A percentile compares a stretch with the other conserved stretches of the same genome.
phyloP scores from a whole-genome alignment of 2,888 invertebrate species.

The Rhorus exstirpatorius region DNA sequence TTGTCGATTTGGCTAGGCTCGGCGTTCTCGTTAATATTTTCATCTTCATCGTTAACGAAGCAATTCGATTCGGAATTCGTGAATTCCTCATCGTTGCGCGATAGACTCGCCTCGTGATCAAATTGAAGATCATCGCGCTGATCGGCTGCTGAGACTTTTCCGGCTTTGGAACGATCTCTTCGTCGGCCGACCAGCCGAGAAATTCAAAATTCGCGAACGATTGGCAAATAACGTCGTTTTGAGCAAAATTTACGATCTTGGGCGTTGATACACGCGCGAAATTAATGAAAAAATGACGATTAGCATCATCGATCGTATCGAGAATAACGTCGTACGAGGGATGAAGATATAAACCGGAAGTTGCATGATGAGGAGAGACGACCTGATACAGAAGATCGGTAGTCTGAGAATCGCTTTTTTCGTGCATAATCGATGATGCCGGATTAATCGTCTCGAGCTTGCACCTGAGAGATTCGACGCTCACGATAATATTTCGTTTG shows the following conservation, averaged over 20 bases:
- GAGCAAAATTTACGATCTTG: slow-evolving; percentile 73
- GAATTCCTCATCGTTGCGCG: slow-evolving; percentile 66
- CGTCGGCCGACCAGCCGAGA: slow-evolving; percentile 88
- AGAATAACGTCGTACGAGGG: too few species aligned
- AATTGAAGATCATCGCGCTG: slow-evolving; percentile 74
- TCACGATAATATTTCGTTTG: slow-evolving; percentile 70
- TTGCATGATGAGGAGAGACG: slow-evolving; percentile 76
- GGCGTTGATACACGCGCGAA: too few species aligned
- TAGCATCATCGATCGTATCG: slow-evolving; percentile 76
- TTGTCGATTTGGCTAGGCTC: too few species aligned
- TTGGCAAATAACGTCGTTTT: slow-evolving; percentile 87
- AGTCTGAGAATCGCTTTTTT: slow-evolving; percentile 77
- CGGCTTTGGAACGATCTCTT: slow-evolving; percentile 78
- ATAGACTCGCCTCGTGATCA: slow-evolving; percentile 79
- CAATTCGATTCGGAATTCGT: slow-evolving; percentile 56
- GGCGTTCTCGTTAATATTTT: slow-evolving; percentile 72
- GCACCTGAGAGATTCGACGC: slow-evolving; percentile 73
- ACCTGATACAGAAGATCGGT: slow-evolving; percentile 78
- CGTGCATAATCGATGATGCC: slow-evolving; percentile 70
- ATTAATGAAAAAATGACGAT: too few species aligned
- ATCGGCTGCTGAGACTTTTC: slow-evolving; percentile 16
- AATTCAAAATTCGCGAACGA: slow-evolving; percentile 89
- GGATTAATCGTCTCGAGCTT: slow-evolving; percentile 72
- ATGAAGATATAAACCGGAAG: slow-evolving; percentile 71
- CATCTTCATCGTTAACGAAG: slow-evolving; percentile 66